These are phyloP conservation scores for Corythornis vintsioides DNA, from an alignment of 2,113 vertebrate species.

Conservation along the genomic window DNA sequence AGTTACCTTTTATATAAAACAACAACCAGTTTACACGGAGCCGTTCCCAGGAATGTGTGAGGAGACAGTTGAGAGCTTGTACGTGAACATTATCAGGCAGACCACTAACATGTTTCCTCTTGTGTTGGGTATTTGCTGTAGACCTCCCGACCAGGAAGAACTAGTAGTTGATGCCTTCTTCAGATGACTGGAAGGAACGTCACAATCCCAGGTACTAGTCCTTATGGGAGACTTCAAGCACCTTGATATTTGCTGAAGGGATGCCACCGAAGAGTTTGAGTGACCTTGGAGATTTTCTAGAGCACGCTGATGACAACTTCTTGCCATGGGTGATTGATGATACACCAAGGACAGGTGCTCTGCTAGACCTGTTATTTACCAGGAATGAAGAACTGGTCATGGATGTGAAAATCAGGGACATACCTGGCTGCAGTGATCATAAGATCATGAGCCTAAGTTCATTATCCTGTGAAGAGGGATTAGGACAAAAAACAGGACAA, in stretches of 20 bases:
- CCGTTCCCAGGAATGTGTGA: background rate
- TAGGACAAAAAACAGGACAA: too few relatives aligned
- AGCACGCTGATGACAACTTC: background rate
- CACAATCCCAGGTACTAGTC: background rate
- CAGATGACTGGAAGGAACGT: background rate
- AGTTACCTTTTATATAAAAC: background rate
- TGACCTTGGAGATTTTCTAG: background rate
- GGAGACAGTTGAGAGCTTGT: background rate
- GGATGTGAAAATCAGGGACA: background rate
- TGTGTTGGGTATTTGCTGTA: accelerated
- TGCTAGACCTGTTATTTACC: background rate
- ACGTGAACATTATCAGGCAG: background rate
- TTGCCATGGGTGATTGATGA: background rate
- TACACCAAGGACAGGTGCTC: background rate
- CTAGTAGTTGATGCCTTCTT: background rate
- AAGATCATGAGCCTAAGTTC: background rate
- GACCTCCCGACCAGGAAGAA: background rate
- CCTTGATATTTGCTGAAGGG: background rate
- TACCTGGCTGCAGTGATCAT: background rate
- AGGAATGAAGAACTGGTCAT: background rate
- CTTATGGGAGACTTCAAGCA: background rate
- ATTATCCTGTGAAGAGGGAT: background rate
- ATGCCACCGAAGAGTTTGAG: too few relatives aligned
- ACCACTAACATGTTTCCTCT: background rate
- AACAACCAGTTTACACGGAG: background rate